A percentile compares a stretch with the other conserved stretches of the same genome.
Conservation (phyloP, 2,888 invertebrate species). For the Xylocampa areola region DNA sequence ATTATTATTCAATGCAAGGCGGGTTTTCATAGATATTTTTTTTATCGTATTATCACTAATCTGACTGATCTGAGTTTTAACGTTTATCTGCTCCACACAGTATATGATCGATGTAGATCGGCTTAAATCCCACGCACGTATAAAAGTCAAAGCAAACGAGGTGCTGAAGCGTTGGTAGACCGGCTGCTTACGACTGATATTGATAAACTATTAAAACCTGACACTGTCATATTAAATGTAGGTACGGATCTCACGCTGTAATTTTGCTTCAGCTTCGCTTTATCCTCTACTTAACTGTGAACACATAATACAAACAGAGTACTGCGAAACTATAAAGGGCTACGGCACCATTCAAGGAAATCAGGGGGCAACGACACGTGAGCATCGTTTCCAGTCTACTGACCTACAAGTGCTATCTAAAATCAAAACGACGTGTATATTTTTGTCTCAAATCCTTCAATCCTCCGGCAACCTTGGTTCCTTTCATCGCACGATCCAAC, state of each 20-base stretch:
- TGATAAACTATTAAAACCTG: neutral
- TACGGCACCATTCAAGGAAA: constrained; percentile 13
- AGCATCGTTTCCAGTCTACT: constrained; percentile 41
- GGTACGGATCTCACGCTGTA: too few species aligned
- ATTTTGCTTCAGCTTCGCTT: neutral
- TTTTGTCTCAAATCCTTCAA: constrained; percentile 44
- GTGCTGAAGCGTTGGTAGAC: neutral
- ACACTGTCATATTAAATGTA: neutral
- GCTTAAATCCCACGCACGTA: neutral
- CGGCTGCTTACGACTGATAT: neutral
- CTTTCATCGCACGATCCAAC: constrained; percentile 62
- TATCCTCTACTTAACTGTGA: neutral
- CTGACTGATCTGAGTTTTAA: too few species aligned
- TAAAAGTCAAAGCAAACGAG: neutral
- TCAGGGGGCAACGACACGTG: constrained; percentile 26
- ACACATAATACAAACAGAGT: constrained; percentile 2
- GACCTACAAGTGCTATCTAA: constrained; percentile 43
- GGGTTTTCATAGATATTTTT: too few species aligned
- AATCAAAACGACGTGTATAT: constrained; percentile 48
- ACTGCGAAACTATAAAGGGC: constrained; percentile 31
- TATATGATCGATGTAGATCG: neutral
- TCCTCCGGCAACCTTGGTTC: constrained; percentile 37
- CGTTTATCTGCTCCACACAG: neutral
- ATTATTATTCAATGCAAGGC: too few species aligned
- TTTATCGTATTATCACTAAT: too few species aligned